phyloP scores from a whole-genome alignment of 2,113 vertebrate species.

The Thunnus maccoyii region DNA sequence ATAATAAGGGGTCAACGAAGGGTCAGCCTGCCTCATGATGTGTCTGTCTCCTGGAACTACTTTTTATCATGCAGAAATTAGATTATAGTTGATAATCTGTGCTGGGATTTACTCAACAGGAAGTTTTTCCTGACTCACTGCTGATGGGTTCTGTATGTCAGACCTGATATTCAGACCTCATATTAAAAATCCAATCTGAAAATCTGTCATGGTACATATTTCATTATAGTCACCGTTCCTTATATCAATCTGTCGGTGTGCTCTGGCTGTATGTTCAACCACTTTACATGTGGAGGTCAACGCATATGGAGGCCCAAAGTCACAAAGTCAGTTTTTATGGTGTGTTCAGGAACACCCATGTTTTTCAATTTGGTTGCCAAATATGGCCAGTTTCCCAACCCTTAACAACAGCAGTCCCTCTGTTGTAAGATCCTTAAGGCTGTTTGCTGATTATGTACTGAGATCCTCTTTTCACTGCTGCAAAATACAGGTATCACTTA shows the following conservation, averaged over 20 bases:
- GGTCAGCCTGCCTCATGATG: constrained; percentile 35
- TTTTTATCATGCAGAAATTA: constrained; percentile 37
- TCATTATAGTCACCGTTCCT: too few species aligned
- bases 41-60: constrained; percentile 28
- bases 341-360: neutral
- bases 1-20: constrained; percentile 35
- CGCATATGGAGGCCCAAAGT: neutral
- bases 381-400: too few species aligned
- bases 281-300: neutral
- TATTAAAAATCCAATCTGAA: constrained; percentile 11
- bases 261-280: neutral
- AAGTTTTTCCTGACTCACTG: constrained; percentile 7
- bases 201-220: neutral
- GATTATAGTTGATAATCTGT: constrained; percentile 33
- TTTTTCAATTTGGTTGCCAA: too few species aligned
- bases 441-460: too few species aligned
- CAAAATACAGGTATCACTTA: too few species aligned
- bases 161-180: neutral
- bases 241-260: neutral
- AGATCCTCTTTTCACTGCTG: too few species aligned
- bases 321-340: neutral
- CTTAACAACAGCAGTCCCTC: too few species aligned
- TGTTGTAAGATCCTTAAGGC: too few species aligned
- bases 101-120: constrained; percentile 22
- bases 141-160: constrained; percentile 18